Conservation (phyloP, 1,140 invertebrate species). For the Eumaeus atala region DNA sequence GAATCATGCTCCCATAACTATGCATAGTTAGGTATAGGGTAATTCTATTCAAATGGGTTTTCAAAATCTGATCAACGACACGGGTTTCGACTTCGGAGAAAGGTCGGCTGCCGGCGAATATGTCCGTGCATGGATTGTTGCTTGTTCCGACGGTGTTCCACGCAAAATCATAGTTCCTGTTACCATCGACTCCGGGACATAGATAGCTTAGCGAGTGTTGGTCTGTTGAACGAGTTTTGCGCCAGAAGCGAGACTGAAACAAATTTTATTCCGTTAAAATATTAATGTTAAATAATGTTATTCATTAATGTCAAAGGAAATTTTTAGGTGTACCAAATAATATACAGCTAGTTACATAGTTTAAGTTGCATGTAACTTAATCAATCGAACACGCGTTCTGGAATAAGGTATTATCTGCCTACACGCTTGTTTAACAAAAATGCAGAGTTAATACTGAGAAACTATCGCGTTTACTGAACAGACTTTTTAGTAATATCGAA, state of each 20-base stretch:
- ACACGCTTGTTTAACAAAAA: too few relatives aligned
- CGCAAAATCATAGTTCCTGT: constrained; percentile 77
- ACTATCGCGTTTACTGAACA: too few relatives aligned
- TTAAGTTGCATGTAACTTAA: too few relatives aligned
- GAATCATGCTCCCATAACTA: constrained; percentile 78
- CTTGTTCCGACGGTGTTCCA: constrained; percentile 68
- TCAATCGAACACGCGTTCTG: too few relatives aligned
- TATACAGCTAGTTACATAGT: too few relatives aligned
- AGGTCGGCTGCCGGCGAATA: constrained; percentile 78
- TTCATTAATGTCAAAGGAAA: too few relatives aligned
- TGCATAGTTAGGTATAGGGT: constrained; percentile 77
- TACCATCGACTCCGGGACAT: constrained; percentile 77
- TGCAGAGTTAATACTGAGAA: too few relatives aligned
- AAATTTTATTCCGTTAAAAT: not conserved
- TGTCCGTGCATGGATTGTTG: constrained; percentile 78
- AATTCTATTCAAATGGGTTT: constrained; percentile 43
- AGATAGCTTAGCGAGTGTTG: constrained; percentile 19
- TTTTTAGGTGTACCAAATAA: too few relatives aligned
- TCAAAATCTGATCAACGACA: constrained; percentile 58
- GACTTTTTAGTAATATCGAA: too few relatives aligned
- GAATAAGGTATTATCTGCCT: too few relatives aligned
- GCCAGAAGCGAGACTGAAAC: constrained; percentile 28
- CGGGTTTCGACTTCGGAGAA: constrained; percentile 84
- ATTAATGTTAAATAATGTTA: too few relatives aligned
- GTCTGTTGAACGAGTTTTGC: constrained; percentile 29